phyloP scores from a whole-genome alignment of 2,888 invertebrate species.

The Odontothrips loti region DNA sequence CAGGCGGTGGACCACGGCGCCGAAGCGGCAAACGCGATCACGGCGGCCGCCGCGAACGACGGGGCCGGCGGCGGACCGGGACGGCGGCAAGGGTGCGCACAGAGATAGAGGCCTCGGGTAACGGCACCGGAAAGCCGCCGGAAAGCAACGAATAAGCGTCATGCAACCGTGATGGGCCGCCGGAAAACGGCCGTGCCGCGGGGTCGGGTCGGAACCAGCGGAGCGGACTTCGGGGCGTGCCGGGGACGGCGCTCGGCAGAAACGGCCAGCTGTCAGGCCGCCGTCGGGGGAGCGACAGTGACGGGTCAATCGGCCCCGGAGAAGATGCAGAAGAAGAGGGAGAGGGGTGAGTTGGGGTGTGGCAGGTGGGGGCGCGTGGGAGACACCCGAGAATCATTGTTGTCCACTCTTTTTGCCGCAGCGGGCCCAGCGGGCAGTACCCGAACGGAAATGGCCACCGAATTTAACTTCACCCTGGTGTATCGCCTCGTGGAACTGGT shows the following conservation, averaged over 20 bases:
- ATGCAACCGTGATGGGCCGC: too few species aligned
- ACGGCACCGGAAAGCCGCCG: too few species aligned
- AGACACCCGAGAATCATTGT: too few species aligned
- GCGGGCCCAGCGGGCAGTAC: background rate
- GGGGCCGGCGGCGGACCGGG: background rate
- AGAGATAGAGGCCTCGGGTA: too few species aligned
- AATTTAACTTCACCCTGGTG: background rate
- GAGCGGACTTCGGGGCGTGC: too few species aligned
- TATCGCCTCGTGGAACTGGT: conserved; percentile 4
- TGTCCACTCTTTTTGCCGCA: background rate
- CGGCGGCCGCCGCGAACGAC: background rate
- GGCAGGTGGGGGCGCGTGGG: background rate
- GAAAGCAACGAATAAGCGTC: too few species aligned
- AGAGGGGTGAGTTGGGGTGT: background rate
- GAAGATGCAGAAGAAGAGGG: background rate
- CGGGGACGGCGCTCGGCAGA: background rate
- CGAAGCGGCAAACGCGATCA: background rate
- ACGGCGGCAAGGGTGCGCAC: background rate
- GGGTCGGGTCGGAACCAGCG: background rate
- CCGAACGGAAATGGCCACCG: background rate
- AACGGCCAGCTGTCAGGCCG: background rate
- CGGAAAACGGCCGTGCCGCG: too few species aligned
- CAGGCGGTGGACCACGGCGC: background rate
- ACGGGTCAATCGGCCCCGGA: background rate
- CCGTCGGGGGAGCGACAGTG: too few species aligned